Evolutionary conservation across 1,140 invertebrate genomes (phyloP).

Genomic region (Gryon sp.): DNA sequence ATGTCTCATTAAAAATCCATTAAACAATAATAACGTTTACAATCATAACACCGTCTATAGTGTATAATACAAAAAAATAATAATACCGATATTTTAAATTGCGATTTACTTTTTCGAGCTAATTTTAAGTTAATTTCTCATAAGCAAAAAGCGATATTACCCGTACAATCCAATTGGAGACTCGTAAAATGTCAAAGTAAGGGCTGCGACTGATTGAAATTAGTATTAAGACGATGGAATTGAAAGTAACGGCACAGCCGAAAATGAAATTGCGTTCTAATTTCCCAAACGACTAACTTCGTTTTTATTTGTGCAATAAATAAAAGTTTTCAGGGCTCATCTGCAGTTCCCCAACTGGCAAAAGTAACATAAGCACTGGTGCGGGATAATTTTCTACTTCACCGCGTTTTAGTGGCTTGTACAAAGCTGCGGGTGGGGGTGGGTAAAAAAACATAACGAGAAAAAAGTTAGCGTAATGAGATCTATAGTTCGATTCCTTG

Average conservation of each 20-base stretch:
- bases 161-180: conserved; percentile 4
- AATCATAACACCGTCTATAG: no score
- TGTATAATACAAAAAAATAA: no score
- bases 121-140: conserved; percentile 20
- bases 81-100: no score
- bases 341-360: conserved; percentile 18
- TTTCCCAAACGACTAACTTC: conserved; percentile 52
- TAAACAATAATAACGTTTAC: no score
- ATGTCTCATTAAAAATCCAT: no score
- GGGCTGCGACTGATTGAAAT: conserved; percentile 36
- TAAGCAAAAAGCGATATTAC: conserved; percentile 8
- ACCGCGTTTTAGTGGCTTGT: conserved; percentile 53
- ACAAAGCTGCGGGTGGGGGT: conserved; percentile 37
- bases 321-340: conserved; percentile 51
- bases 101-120: not conserved
- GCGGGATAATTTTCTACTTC: conserved; percentile 57
- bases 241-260: conserved; percentile 38
- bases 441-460: conserved; percentile 6
- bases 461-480: conserved; percentile 40
- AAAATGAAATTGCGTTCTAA: conserved; percentile 44
- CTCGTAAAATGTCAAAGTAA: conserved; percentile 10
- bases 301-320: conserved; percentile 55
- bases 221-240: conserved; percentile 29
- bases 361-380: conserved; percentile 49
- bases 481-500: conserved; percentile 20